Evolutionary conservation across 37 sponge, comb jelly and placozoan species (phyloP).

Genomic region (Bolinopsis microptera): DNA sequence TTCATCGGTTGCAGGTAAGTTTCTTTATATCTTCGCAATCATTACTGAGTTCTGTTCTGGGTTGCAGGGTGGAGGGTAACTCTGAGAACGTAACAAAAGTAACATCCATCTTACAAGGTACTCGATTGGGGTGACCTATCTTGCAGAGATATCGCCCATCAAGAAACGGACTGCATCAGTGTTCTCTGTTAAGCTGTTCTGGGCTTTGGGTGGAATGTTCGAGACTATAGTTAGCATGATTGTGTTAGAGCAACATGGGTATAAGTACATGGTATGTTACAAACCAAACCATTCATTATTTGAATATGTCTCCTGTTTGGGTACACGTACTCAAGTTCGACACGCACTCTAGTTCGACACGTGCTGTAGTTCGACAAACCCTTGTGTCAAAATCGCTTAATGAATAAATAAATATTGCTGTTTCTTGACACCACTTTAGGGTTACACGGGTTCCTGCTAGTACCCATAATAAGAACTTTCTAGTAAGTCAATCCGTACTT

Average conservation of each 20-base stretch:
- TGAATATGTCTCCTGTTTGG: neutral
- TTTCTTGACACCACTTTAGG: no score
- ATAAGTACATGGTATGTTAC: neutral
- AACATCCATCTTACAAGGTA: neutral
- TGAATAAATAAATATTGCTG: no score
- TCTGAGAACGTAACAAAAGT: no score
- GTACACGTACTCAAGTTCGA: no score
- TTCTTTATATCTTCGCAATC: neutral
- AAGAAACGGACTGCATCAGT: neutral
- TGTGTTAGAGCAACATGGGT: neutral
- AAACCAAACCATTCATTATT: neutral
- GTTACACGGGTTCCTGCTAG: no score
- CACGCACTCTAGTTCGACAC: no score
- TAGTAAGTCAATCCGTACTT: no score
- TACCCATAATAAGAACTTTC: no score
- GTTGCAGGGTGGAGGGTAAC: no score
- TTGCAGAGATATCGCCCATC: neutral
- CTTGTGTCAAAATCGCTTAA: no score
- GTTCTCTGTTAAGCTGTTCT: neutral
- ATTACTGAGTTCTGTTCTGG: no score
- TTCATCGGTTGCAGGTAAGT: neutral
- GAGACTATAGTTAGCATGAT: neutral
- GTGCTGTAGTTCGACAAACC: no score
- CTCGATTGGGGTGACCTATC: neutral
- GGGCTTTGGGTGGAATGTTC: neutral